Evolutionary conservation across 2,888 invertebrate species (phyloP), one percentile per base, ranked within the genome.

Genomic region (Lithophane socia): DNA sequence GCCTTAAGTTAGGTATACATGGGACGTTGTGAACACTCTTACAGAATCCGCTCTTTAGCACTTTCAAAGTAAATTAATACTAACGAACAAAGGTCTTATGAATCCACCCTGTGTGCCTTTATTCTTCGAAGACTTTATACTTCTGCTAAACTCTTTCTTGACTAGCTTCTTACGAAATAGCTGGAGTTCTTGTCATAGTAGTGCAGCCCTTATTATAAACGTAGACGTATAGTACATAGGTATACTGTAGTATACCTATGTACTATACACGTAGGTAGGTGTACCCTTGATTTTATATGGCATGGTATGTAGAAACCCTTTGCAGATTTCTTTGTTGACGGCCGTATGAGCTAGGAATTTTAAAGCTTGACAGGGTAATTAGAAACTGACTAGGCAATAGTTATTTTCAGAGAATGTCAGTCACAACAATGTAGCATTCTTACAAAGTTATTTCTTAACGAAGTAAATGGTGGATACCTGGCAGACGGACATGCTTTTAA

Each of bases 391-490:
- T 16, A 24, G 16, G 58, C 49, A 18, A 58, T 18, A 13, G 29
- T 52, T 58, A 60, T 60, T 44, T 67, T 52, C 9, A 67, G 16
- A 52, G 49, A 66, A 66, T 52, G 16, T 9, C 16, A 24, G 54
- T 54, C 10, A 21, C 44, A 68, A 61, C 16, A 78, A 67, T 44
- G 49, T 12, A 29, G 44, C 29, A 3, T 67, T 67, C 24, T 37
- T 61, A 9, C 12, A 44, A 66, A 76, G 49, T 60, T 65, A 66
- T 66, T 52, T 24, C 18, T 18, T 65, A 58, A 60, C n/a, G 18
- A 73, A n/a, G 24, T 52, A 44, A 60, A 18, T 3, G 24, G 54
- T 16, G 47, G 21, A 49, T 24, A 52, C 12, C 18, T 16, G 21
- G 1, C 16, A 16, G 42, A 16, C 13, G 13, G 13, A n/a, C 49